These are phyloP conservation scores for Cephus spinipes DNA, from an alignment of 2,888 invertebrate species.

Conservation along the genomic window DNA sequence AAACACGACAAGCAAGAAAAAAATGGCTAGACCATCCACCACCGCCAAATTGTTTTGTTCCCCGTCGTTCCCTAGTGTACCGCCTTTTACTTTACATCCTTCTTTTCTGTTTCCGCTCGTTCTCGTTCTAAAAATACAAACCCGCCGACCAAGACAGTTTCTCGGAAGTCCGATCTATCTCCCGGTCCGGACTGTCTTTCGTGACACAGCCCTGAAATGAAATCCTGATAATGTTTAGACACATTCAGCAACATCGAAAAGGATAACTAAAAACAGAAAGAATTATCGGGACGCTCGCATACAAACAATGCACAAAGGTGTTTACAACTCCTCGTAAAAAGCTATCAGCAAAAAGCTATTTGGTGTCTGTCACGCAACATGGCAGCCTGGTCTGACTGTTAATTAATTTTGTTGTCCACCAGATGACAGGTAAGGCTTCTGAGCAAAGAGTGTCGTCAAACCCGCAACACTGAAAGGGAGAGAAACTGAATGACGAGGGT, in stretches of 20 bases:
- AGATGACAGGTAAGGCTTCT: neutral
- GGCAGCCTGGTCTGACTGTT: neutral
- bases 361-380: neutral
- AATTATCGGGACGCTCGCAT: neutral
- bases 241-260: neutral
- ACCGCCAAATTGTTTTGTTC: conserved; percentile 7
- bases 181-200: neutral
- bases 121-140: conserved; percentile 5
- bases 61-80: neutral
- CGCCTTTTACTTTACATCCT: conserved; percentile 10
- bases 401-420: neutral
- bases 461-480: neutral
- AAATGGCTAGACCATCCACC: conserved; percentile 5
- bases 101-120: conserved; percentile 25
- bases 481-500: neutral
- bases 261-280: neutral
- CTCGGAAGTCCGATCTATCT: conserved; percentile 1
- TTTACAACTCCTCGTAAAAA: neutral
- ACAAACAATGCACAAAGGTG: neutral
- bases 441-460: neutral
- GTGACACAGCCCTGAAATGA: neutral
- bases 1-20: neutral
- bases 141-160: neutral
- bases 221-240: neutral
- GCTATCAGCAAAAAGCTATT: neutral